Conservation (phyloP, 2,888 invertebrate species). For the Pammene aurita region DNA sequence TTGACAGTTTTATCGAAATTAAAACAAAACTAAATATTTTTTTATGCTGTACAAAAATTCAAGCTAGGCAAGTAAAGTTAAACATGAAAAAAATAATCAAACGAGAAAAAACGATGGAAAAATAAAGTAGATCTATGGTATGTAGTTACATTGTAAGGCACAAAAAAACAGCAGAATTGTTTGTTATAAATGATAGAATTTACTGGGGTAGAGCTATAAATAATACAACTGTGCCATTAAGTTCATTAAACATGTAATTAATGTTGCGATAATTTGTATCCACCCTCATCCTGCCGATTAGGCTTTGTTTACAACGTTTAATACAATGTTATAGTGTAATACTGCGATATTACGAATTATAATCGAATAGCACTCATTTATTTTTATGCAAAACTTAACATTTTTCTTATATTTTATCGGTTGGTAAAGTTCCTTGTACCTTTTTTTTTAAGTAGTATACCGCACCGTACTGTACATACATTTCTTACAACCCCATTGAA, state of each 20-base stretch:
- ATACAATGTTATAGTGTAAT: background rate
- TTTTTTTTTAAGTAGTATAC: no score
- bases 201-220: constrained; percentile 15
- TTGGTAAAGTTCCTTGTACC: no score
- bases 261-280: constrained; percentile 31
- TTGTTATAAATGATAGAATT: constrained; percentile 5
- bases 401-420: no score
- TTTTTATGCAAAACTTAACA: background rate
- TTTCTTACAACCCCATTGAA: no score
- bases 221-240: constrained; percentile 23
- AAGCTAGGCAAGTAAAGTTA: background rate
- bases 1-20: background rate
- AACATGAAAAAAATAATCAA: background rate
- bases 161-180: background rate
- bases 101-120: background rate
- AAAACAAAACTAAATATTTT: background rate
- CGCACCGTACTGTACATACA: no score
- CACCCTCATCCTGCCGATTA: constrained; percentile 30
- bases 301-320: background rate
- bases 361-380: background rate
- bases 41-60: background rate
- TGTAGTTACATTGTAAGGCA: background rate
- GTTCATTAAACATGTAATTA: constrained; percentile 33
- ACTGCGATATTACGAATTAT: background rate
- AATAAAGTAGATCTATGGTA: no score